A percentile compares a stretch with the other conserved stretches of the same genome.
These are phyloP conservation scores for Campaea margaritaria DNA, from an alignment of 2,888 invertebrate species.

Conservation along the genomic window DNA sequence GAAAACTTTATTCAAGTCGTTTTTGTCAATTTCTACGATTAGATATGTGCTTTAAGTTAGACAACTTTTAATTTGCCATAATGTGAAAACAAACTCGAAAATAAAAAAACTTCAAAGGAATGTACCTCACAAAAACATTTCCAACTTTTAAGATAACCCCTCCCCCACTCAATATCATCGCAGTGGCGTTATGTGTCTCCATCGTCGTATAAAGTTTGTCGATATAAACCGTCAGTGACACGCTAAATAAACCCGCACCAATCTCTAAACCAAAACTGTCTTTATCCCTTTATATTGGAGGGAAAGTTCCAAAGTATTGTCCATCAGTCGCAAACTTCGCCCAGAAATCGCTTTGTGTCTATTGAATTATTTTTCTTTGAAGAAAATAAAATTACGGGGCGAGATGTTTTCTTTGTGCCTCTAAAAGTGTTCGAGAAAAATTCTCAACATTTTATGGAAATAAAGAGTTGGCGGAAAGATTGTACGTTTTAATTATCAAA, in stretches of 20 bases:
- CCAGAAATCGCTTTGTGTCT: slow-evolving; percentile 43
- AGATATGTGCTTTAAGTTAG: too few species aligned
- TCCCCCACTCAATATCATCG: slow-evolving; percentile 13
- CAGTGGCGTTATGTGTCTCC: slow-evolving; percentile 5
- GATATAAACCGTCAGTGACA: slow-evolving; percentile 44
- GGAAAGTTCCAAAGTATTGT: slow-evolving; percentile 52
- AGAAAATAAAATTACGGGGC: slow-evolving; percentile 33
- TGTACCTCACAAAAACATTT: not conserved
- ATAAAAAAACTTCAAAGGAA: too few species aligned
- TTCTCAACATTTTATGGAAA: slow-evolving; percentile 26
- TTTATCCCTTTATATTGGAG: slow-evolving; percentile 51
- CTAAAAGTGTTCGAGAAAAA: slow-evolving; percentile 21
- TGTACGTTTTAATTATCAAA: slow-evolving; percentile 21
- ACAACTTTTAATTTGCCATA: too few species aligned
- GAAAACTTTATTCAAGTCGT: too few species aligned
- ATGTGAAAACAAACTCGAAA: too few species aligned
- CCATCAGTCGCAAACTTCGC: slow-evolving; percentile 48
- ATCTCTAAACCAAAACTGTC: slow-evolving; percentile 49
- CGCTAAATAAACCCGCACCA: slow-evolving; percentile 48
- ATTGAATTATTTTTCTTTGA: slow-evolving; percentile 43
- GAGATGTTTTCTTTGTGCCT: slow-evolving; percentile 34
- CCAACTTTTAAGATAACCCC: not conserved
- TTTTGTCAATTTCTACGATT: too few species aligned
- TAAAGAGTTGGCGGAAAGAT: slow-evolving; percentile 18
- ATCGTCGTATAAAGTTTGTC: slow-evolving; percentile 47